Evolutionary conservation across 2,797 vertebrate species (phyloP).

Genomic region (Hypotaenidia okinawae): DNA sequence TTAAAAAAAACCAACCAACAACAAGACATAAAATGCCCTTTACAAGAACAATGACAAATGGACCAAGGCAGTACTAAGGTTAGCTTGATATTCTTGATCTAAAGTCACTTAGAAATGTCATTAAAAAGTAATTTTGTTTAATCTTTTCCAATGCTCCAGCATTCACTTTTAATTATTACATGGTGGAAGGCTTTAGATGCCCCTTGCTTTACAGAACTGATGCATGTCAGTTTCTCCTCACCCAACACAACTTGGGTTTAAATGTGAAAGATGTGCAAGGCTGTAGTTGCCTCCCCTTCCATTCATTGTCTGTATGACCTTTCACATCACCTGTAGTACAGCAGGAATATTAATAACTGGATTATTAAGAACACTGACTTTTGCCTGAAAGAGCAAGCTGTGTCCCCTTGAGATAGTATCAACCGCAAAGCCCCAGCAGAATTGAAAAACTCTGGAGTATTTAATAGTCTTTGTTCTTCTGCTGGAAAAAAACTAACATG

Average conservation of each 20-base stretch:
- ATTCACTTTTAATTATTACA: background rate
- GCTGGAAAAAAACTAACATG: background rate
- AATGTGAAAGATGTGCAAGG: background rate
- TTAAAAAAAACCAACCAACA: background rate
- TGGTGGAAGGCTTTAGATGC: background rate
- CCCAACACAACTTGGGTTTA: background rate
- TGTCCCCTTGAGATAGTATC: background rate
- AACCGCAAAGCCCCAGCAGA: background rate
- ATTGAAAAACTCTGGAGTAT: background rate
- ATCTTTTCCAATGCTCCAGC: background rate
- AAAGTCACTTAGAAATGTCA: background rate
- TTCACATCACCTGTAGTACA: background rate
- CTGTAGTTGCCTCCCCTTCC: background rate
- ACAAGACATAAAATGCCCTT: background rate
- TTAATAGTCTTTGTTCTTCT: background rate
- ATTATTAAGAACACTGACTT: background rate
- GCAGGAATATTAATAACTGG: background rate
- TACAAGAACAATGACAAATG: background rate
- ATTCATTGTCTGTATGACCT: fast-evolving
- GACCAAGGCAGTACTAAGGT: background rate
- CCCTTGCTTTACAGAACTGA: background rate
- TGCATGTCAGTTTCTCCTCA: background rate
- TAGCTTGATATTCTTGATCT: background rate
- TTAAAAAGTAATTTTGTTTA: background rate
- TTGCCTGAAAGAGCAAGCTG: background rate